These are phyloP conservation scores for Malacoraja senta DNA, from an alignment of 2,797 vertebrate species.

Conservation along the genomic window DNA sequence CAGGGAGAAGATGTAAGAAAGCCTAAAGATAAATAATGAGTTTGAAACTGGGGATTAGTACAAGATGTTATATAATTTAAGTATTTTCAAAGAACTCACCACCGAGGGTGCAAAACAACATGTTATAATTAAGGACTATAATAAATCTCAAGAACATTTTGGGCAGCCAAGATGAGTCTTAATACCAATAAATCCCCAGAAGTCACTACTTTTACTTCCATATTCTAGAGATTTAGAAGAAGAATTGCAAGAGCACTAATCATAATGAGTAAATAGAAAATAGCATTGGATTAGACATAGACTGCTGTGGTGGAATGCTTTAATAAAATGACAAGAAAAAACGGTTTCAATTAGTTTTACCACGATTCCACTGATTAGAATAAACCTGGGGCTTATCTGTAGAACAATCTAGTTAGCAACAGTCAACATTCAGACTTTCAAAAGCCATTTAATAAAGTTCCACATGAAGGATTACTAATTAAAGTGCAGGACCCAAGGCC, in stretches of 20 bases:
- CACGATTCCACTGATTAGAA: neutral
- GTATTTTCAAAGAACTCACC: neutral
- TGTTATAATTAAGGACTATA: neutral
- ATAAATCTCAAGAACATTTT: neutral
- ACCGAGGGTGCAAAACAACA: neutral
- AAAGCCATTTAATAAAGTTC: neutral
- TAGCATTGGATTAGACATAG: neutral
- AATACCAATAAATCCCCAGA: neutral
- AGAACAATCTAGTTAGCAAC: slow-evolving; percentile 4
- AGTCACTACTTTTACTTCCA: neutral
- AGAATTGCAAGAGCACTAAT: neutral
- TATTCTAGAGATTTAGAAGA: neutral
- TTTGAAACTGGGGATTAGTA: neutral
- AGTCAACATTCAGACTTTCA: neutral
- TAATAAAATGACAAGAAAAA: neutral
- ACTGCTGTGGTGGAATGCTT: neutral
- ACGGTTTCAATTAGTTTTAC: neutral
- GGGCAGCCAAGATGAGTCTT: neutral
- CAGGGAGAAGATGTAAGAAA: neutral
- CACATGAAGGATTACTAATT: neutral
- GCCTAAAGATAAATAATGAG: neutral
- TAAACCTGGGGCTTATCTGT: neutral
- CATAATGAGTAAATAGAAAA: neutral
- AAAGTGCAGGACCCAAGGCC: neutral
- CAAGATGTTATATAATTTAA: neutral